Base-by-base conservation (phyloP, 2,888 invertebrate genomes). In the Amiota mariae region DNA sequence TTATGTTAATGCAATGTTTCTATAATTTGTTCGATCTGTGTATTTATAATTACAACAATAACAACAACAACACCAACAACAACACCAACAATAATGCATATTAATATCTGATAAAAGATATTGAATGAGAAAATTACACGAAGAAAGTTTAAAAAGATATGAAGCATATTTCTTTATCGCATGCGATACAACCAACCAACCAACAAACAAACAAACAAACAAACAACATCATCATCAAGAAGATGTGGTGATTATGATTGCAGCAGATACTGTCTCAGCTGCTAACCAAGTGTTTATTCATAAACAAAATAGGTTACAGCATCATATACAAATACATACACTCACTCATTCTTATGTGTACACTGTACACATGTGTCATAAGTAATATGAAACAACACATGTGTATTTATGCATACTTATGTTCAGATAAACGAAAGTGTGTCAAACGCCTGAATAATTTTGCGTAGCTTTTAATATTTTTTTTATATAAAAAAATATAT, bases 251-350 rank as follows among this genome's bases (percentile, higher is more conserved):
- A 6, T 56, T 56, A 56, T 13, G 18, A 15, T 1, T 56, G 13
- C 9, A 56, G 56, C 8, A 18, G n/a, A 56, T 13, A 61, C 18
- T 18, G 24, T 20, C 59, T 18, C 18, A 18, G 15, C 24, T 59
- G 12, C 12, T 75, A 78, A 75, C 73, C 76, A 20, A 8, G 59
- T 59, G 59, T 59, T 68, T 47, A 68, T 49, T 78, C 75, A 75
- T 82, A 84, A 81, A 80, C 79, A 80, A 84, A 84, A 86, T 86
- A 84, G 84, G 86, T 84, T 86, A 84, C 86, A 82, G 84, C 84
- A 85, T 84, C 84, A 71, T 76, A 73, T 11, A 66, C 18, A 63
- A 67, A 72, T 46, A 70, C 61, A 73, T 61, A 54, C 36, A 36
- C 36, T 36, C 36, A 36, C 36, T 36, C 36, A 2, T 24, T 2